Percentiles rank a stretch among this genome's conserved stretches.
Evolutionary conservation across 2,113 vertebrate genomes (phyloP).

Genomic region (Ranitomeya variabilis): DNA sequence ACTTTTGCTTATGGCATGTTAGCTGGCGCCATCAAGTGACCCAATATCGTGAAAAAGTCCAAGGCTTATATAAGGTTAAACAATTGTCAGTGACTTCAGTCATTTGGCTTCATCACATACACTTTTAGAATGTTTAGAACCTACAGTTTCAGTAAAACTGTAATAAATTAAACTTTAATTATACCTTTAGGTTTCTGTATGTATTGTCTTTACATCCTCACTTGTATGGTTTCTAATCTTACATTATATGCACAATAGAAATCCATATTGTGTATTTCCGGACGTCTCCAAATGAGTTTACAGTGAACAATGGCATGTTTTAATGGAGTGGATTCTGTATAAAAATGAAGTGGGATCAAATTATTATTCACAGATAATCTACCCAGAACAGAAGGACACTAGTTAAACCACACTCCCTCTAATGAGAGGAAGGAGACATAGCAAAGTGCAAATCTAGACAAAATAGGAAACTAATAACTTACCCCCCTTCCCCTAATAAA

Average conservation of each 20-base stretch:
- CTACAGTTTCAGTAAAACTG: not conserved
- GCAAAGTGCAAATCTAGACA: constrained; percentile 28
- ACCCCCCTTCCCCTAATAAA: constrained; percentile 38
- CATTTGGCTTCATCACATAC: not conserved
- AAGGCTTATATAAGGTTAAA: not conserved
- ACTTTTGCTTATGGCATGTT: not conserved
- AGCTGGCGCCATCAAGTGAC: not conserved
- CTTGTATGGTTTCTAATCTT: not conserved
- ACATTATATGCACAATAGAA: not conserved
- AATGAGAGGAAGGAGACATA: constrained; percentile 19
- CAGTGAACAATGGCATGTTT: not conserved
- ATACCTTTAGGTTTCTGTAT: not conserved
- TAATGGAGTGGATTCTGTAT: constrained; percentile 22
- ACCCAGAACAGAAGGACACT: constrained; percentile 31
- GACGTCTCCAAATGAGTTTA: not conserved
- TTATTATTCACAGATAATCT: not conserved
- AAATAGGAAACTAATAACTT: constrained; percentile 36
- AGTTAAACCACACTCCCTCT: constrained; percentile 4
- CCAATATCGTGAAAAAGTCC: not conserved
- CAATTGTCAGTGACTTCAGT: not conserved
- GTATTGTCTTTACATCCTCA: not conserved
- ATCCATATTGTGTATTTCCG: not conserved
- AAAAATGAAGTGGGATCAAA: constrained; percentile 1
- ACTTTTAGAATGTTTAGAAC: not conserved
- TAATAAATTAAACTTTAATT: not conserved